Conservation (phyloP, 2,113 vertebrate genomes). For the Ameiurus melas region DNA sequence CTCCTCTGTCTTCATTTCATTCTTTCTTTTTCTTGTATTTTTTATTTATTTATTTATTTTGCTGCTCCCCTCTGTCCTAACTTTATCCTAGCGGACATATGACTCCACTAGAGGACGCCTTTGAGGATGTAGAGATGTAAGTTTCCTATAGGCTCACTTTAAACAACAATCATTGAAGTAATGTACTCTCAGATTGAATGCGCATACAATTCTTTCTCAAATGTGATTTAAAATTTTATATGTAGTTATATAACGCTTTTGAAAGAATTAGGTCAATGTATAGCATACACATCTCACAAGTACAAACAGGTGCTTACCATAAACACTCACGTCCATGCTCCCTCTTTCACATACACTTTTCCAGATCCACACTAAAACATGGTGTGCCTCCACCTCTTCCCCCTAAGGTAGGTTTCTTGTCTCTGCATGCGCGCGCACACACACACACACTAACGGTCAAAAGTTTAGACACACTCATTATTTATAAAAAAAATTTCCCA, state of each 20-base stretch:
- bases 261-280: not conserved
- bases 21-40: slow-evolving; percentile 8
- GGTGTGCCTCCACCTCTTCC: slow-evolving; percentile 88
- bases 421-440: not conserved
- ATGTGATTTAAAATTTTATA: not conserved
- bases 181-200: not conserved
- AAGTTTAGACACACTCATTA: too few relatives aligned
- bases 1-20: not conserved
- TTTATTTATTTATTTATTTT: too few relatives aligned
- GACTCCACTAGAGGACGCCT: slow-evolving; percentile 78
- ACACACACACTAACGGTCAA: not conserved
- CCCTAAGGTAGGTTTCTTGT: slow-evolving; percentile 83
- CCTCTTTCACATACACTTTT: not conserved
- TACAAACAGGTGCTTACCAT: not conserved
- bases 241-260: not conserved
- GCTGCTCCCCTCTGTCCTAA: not conserved
- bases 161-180: not conserved
- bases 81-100: slow-evolving; percentile 75
- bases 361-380: slow-evolving; percentile 87
- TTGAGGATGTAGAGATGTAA: slow-evolving; percentile 83
- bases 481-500: too few relatives aligned
- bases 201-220: not conserved
- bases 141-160: slow-evolving; percentile 52
- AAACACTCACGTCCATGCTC: not conserved
- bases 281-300: not conserved